A percentile compares a stretch with the other conserved stretches of the same genome.
Conservation (phyloP, 2,113 vertebrate species). For the Brienomyrus longianalis region DNA sequence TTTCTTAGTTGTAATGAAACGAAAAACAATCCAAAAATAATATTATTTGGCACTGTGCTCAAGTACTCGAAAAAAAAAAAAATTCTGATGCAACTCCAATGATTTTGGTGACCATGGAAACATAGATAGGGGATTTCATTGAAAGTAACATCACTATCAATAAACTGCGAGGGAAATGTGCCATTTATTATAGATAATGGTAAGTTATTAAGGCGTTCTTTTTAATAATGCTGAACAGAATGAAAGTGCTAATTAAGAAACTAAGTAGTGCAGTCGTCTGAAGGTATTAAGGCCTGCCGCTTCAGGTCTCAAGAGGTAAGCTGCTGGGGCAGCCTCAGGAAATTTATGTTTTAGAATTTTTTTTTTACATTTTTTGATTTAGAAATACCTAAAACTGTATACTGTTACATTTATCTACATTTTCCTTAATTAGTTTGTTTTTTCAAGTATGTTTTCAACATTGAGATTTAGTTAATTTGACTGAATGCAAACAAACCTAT, state of each 20-base stretch:
- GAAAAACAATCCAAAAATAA: conserved; percentile 1
- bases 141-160: not conserved
- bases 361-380: not conserved
- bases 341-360: not conserved
- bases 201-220: not conserved
- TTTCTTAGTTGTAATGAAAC: not conserved
- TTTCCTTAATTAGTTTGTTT: not conserved
- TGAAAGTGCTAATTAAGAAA: not conserved
- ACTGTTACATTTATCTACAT: not conserved
- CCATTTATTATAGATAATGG: not conserved
- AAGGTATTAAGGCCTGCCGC: not conserved
- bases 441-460: not conserved
- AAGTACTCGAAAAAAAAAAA: not conserved
- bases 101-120: conserved; percentile 15
- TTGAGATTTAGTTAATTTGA: not conserved
- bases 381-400: not conserved
- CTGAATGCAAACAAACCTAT: not conserved
- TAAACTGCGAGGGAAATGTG: not conserved
- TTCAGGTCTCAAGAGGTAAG: not conserved
- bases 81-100: conserved; percentile 1
- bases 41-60: not conserved
- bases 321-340: not conserved
- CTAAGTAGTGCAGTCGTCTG: not conserved
- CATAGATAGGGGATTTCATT: not conserved
- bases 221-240: not conserved